Conservation (phyloP, 2,113 vertebrate genomes). For the Oreotrochilus melanogaster region DNA sequence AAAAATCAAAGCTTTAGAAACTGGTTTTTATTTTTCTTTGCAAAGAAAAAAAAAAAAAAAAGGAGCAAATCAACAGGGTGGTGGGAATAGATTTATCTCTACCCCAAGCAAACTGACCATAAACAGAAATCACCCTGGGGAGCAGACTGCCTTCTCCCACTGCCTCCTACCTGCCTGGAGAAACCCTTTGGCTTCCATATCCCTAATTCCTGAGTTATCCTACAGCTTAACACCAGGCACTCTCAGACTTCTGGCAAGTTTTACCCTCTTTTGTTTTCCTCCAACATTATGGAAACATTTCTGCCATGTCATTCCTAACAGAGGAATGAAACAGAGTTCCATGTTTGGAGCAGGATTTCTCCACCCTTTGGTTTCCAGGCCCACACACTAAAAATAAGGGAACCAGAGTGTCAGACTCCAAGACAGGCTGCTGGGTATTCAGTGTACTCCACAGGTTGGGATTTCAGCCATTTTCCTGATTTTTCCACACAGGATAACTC, state of each 20-base stretch:
- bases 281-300: too few species aligned
- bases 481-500: background rate
- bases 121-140: too few species aligned
- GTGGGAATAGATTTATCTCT: background rate
- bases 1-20: background rate
- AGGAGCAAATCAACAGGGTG: background rate
- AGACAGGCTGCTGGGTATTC: background rate
- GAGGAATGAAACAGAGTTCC: too few species aligned
- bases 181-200: too few species aligned
- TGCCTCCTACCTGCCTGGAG: too few species aligned
- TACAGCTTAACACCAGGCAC: background rate
- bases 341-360: background rate
- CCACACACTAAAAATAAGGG: background rate
- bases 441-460: background rate
- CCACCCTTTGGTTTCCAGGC: background rate
- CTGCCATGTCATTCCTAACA: rapidly evolving
- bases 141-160: too few species aligned
- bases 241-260: background rate
- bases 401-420: rapidly evolving
- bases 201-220: background rate
- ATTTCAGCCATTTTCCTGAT: background rate
- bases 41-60: too few species aligned
- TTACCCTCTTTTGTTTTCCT: too few species aligned
- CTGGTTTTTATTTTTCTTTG: too few species aligned
- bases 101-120: background rate